Evolutionary conservation across 1,140 invertebrate species (phyloP), one percentile per base, ranked within the genome.

Genomic region (Ceratitis capitata): DNA sequence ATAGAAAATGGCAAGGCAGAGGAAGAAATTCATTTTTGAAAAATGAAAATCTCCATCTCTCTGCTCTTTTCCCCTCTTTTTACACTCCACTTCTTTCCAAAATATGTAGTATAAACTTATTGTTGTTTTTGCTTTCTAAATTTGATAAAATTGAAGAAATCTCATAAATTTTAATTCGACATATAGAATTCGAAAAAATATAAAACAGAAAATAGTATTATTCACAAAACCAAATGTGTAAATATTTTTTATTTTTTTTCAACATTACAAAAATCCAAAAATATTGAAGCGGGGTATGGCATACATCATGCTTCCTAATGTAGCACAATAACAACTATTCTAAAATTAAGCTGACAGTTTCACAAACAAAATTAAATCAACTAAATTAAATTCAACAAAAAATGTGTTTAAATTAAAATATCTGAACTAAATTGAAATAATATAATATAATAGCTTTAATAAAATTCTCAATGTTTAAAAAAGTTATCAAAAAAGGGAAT

Each of bases 241-340:
- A 69, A 39, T 39, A 39, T 35, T 19, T 16, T 69, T 53, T 53
- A 19, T n/a, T n/a, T n/a, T n/a, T n/a, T n/a, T n/a, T n/a, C n/a
- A n/a, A 12, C 56, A 61, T 56, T 45, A 78, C n/a, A 45, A 26
- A 29, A 64, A 45, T 10, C 42, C 19, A 78, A 78, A 26, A 64
- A 23, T 45, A 47, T 78, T 78, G 69, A 78, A 78, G 69, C 35
- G 69, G 69, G 69, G 69, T 23, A 45, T 78, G n/a, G n/a, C 69
- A 78, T 32, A 45, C 32, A n/a, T 78, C 35, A 78, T 45, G 10
- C 12, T 39, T 69, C 32, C 35, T 32, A 35, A 19, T 35, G 14
- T 19, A 39, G 14, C 32, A 69, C 61, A 69, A 39, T 61, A 56
- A 61, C 58, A 61, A 26, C 29, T 32, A 32, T 5, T 23, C 14